These are phyloP conservation scores for Lithophane socia DNA, from an alignment of 2,888 invertebrate species.

Conservation along the genomic window DNA sequence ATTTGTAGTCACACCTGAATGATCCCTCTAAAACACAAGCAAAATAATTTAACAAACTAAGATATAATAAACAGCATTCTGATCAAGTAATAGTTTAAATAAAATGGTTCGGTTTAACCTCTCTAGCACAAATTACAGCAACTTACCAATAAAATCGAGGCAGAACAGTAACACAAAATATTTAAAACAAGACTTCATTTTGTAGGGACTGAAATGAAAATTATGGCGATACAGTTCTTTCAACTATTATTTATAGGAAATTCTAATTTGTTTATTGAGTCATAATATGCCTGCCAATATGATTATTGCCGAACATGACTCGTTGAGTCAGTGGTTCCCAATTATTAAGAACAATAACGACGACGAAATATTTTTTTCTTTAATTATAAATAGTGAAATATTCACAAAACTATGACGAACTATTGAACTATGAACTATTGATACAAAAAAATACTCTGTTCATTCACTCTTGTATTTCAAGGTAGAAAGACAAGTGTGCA, in stretches of 20 bases:
- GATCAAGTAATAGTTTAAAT: background rate
- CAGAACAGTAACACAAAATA: slow-evolving; percentile 10
- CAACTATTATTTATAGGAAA: background rate
- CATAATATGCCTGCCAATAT: background rate
- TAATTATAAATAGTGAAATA: no score
- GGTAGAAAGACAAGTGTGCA: no score
- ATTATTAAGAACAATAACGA: background rate
- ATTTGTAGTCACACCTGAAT: slow-evolving; percentile 46
- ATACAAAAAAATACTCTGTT: no score
- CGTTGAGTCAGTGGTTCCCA: background rate
- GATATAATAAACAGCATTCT: background rate
- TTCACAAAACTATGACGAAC: no score
- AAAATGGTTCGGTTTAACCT: background rate
- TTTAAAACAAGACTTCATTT: slow-evolving; percentile 21
- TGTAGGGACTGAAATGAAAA: background rate
- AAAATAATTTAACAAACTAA: background rate
- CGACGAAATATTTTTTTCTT: no score
- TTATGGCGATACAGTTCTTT: background rate
- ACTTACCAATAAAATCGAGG: slow-evolving; percentile 8
- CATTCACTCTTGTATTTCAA: no score
- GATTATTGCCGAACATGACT: background rate
- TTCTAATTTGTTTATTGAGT: no score
- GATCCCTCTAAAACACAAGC: slow-evolving; percentile 22
- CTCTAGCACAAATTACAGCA: background rate
- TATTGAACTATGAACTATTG: no score